Evolutionary conservation across 2,888 invertebrate genomes (phyloP).

Genomic region (Creontiades dilutus): DNA sequence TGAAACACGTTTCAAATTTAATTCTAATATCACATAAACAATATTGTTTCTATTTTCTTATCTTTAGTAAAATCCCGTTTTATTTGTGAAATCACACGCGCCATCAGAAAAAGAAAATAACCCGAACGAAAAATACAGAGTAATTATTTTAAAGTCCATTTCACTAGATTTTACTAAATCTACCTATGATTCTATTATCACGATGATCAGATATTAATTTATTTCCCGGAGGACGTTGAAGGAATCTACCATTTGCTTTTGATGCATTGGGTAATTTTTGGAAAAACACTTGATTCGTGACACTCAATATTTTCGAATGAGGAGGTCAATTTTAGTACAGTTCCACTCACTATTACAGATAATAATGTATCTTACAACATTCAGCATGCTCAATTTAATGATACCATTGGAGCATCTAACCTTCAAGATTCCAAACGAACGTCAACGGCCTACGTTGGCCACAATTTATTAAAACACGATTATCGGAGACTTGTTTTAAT

Average conservation of each 20-base stretch:
- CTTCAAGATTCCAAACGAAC: slow-evolving; percentile 21
- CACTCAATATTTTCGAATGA: background rate
- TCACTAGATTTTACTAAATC: slow-evolving; percentile 64
- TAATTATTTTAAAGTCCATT: slow-evolving; percentile 51
- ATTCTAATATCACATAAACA: slow-evolving; percentile 69
- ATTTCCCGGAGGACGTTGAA: background rate
- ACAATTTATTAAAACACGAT: background rate
- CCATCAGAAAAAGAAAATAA: slow-evolving; percentile 43
- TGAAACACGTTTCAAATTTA: slow-evolving; percentile 55
- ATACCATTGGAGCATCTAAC: background rate
- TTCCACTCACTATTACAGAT: too few species aligned
- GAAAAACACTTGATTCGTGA: background rate
- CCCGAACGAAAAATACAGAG: slow-evolving; percentile 32
- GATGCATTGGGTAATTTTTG: background rate
- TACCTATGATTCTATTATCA: slow-evolving; percentile 45
- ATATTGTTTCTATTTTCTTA: slow-evolving; percentile 54
- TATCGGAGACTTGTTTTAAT: background rate
- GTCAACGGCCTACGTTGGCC: background rate
- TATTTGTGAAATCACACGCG: slow-evolving; percentile 29
- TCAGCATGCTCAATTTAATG: too few species aligned
- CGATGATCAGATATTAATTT: slow-evolving; percentile 39
- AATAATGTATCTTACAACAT: too few species aligned
- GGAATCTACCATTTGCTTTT: background rate
- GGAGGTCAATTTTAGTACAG: background rate
- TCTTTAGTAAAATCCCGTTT: slow-evolving; percentile 49